Evolutionary conservation across 2,888 invertebrate genomes (phyloP).

Genomic region (Hecatera dysodea): DNA sequence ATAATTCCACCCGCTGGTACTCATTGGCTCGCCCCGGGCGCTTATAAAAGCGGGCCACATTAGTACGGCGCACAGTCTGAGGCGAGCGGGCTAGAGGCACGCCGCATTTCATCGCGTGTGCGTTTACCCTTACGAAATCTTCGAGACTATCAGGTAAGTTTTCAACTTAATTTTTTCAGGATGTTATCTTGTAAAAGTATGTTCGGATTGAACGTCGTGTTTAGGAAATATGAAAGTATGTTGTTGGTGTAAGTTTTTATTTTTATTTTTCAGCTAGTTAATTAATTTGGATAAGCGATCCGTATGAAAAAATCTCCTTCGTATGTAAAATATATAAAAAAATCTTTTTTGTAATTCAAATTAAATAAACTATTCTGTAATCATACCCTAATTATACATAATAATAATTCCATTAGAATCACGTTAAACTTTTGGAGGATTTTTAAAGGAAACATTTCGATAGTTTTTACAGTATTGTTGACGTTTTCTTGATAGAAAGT

Average conservation of each 20-base stretch:
- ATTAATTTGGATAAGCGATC: background rate
- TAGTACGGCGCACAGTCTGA: conserved; percentile 54
- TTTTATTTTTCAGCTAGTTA: background rate
- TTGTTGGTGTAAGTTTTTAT: no score
- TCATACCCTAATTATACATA: no score
- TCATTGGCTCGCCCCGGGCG: conserved; percentile 47
- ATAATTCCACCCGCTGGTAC: conserved; percentile 57
- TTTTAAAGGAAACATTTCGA: background rate
- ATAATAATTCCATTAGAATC: background rate
- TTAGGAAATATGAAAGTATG: background rate
- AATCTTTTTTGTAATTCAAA: background rate
- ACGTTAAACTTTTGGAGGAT: background rate
- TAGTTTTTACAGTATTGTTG: background rate
- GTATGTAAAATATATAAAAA: background rate
- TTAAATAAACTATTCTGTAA: no score
- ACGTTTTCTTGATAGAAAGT: background rate
- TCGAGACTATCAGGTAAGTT: conserved; percentile 63
- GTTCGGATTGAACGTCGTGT: background rate
- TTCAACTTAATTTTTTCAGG: conserved; percentile 30
- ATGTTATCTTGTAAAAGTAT: background rate
- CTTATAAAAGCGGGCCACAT: conserved; percentile 59
- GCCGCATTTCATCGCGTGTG: conserved; percentile 57
- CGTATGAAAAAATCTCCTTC: no score
- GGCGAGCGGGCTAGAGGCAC: conserved; percentile 51
- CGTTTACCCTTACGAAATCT: conserved; percentile 51